Evolutionary conservation across 2,888 invertebrate species (phyloP), one percentile per base, ranked within the genome.

Genomic region (Heliconius ismenius): DNA sequence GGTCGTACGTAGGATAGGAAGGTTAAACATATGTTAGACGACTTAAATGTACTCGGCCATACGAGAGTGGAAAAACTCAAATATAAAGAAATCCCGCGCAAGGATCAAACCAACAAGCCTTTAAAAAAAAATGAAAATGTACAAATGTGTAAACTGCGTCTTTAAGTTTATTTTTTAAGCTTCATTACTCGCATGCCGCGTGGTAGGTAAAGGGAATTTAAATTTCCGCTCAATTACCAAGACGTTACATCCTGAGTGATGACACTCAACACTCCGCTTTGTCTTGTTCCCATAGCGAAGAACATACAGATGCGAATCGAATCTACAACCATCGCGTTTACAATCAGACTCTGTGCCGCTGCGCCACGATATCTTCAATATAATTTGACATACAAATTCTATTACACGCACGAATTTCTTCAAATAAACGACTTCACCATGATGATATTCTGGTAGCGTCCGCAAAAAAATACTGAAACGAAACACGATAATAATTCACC

Each of bases 401-500:
- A 39, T 39, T 36, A 11, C 65, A 65, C 65, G 36, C 36, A 65
- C 13, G 36, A 36, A 65, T n/a, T 36, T n/a, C 36, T 36, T 36
- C 36, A 65, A 65, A 65, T 36, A 65, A 39, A 28, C 49, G 11
- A 28, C 39, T 24, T 24, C 15, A 24, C 18, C 39, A 9, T 39
- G 13, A 67, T 43, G 24, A 43, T 28, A 67, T 67, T 67, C 67
- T 39, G n/a, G 26, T 69, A 49, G 15, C 68, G 28, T 69, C 49
- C 28, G 49, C 43, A 43, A 49, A 28, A 49, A 49, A 69, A 69
- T 49, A 69, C 26, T 21, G 49, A 26, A 49, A 69, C 21, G 68
- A 28, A 69, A 69, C 68, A 26, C 49, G 49, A 69, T 69, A 43
- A 69, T 69, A 69, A 49, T 49, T 69, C 49, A 69, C 26, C 49